phyloP scores from a whole-genome alignment of 2,113 vertebrate species.

The Eublepharis macularius region DNA sequence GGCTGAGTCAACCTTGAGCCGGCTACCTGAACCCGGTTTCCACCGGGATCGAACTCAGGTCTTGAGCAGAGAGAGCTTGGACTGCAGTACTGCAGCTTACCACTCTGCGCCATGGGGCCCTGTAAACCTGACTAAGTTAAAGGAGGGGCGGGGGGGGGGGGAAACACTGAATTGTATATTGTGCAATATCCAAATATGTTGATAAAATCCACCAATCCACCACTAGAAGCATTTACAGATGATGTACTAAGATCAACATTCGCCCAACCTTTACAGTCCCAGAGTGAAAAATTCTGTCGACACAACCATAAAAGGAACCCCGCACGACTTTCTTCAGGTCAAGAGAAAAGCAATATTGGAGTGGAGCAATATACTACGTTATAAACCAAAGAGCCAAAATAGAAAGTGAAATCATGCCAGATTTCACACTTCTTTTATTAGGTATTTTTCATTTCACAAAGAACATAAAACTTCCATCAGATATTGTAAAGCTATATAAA shows the following conservation, averaged over 20 bases:
- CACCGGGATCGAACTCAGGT: no score
- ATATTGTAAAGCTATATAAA: constrained; percentile 1
- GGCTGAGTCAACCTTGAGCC: no score
- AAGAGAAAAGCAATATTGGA: constrained; percentile 51
- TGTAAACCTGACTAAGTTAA: no score
- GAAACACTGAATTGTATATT: constrained; percentile 43
- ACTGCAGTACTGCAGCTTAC: no score
- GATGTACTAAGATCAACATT: background rate
- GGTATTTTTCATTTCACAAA: constrained; percentile 7
- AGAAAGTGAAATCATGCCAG: constrained; percentile 31
- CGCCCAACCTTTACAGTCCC: background rate
- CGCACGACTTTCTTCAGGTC: constrained; percentile 49
- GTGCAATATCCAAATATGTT: constrained; percentile 42
- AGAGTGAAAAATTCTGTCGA: background rate
- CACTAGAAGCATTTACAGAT: constrained; percentile 5
- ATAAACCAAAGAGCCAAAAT: constrained; percentile 32
- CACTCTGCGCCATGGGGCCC: no score
- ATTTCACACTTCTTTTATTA: constrained; percentile 33
- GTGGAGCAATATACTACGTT: constrained; percentile 29
- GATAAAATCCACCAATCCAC: background rate
- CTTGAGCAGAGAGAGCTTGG: no score
- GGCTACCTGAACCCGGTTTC: no score
- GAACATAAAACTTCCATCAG: constrained; percentile 29
- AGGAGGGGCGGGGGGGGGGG: no score
- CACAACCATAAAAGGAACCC: constrained; percentile 24